Evolutionary conservation across 1,140 invertebrate species (phyloP), one percentile per base, ranked within the genome.

Genomic region (Pachyrhynchus sulphureomaculatus): DNA sequence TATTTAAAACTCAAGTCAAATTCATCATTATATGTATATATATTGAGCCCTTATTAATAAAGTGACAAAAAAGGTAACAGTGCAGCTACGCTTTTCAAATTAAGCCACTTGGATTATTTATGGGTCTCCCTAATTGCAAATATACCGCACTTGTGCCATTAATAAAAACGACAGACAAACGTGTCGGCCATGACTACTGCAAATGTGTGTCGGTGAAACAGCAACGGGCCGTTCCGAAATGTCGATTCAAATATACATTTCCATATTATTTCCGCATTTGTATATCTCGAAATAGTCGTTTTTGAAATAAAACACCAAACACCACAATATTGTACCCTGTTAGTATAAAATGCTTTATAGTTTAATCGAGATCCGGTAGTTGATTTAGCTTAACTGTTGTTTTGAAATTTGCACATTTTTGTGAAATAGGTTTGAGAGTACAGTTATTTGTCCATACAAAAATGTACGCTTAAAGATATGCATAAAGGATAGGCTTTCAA

Each of bases 191-290:
- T 4, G 3, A 10, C 15, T 23, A 18, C 20, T 44, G 41, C 41
- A n/a, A 23, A 23, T 20, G 15, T 44, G 41, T 44, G 10, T 18
- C 20, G 20, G 20, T 20, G 41, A 39, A 6, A 39, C 36, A 17
- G 36, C 17, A 39, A 2, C 17, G n/a, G 10, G n/a, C 17, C 17
- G 17, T 39, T 39, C 6, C 13, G 57, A 34, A 60, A 64, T 53
- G 56, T 32, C 56, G 52, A 51, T 64, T 64, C 62, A 59, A 66
- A 64, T 66, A 55, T 55, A 51, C 65, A 68, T 68, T 68, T 68
- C 67, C 67, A 68, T 68, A 68, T 66, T 65, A 68, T 68, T 68
- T 61, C 51, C 65, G 65, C 67, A 59, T 68, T 68, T 51, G 32
- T 48, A 41, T 26, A 34, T 36, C 49, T 36, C 20, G 48, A 49